Conservation (phyloP, 2,797 vertebrate genomes). For the Pelochelys cantorii region DNA sequence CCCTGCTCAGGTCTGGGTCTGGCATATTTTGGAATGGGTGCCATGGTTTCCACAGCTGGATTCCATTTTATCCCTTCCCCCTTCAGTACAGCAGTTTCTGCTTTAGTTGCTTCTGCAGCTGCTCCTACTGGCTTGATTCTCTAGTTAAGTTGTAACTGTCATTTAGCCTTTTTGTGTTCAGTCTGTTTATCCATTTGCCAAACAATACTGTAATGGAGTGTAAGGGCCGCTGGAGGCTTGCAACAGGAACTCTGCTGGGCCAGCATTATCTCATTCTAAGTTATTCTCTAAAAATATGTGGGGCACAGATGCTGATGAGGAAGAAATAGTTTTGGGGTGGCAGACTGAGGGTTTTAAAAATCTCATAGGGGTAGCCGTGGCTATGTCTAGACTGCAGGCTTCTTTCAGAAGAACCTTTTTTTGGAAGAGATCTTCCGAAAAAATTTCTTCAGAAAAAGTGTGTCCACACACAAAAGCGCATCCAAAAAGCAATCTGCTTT, state of each 20-base stretch:
- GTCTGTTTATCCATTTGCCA: neutral
- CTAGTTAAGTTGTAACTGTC: neutral
- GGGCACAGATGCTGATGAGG: neutral
- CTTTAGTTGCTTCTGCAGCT: neutral
- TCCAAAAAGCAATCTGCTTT: no score
- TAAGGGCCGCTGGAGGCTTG: neutral
- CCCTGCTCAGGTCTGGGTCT: neutral
- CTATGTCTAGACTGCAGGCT: no score
- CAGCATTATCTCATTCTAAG: neutral
- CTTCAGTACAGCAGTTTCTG: neutral
- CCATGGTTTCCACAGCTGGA: neutral
- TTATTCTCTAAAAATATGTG: neutral
- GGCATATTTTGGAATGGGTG: neutral
- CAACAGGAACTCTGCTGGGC: neutral
- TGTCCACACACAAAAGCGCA: no score
- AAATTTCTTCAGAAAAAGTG: no score
- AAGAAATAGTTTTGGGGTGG: neutral
- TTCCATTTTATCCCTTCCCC: neutral
- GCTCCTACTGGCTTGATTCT: neutral
- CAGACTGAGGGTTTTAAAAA: neutral
- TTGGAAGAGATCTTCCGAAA: no score
- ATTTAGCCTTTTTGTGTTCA: neutral
- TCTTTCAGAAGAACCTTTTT: no score
- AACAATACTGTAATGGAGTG: neutral
- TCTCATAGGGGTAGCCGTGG: no score